These are phyloP conservation scores for Riparia riparia DNA, from an alignment of 2,113 vertebrate genomes.

Conservation along the genomic window DNA sequence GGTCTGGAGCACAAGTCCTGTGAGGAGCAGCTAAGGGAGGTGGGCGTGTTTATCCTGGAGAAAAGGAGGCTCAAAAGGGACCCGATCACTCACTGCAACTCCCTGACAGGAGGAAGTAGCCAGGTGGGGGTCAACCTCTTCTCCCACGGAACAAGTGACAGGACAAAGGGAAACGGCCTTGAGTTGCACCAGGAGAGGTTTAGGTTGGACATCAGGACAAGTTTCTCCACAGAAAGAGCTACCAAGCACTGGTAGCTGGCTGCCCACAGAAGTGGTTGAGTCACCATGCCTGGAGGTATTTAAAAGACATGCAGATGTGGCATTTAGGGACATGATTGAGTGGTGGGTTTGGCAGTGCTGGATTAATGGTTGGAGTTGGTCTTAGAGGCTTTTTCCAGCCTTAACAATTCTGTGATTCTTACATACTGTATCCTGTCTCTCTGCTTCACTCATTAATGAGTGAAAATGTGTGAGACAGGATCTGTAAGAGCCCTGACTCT, in stretches of 20 bases:
- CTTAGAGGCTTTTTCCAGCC: neutral
- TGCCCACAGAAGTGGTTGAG: neutral
- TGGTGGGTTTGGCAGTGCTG: neutral
- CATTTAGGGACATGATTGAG: neutral
- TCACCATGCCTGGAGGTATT: neutral
- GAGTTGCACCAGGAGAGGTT: neutral
- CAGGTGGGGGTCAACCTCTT: rapidly evolving
- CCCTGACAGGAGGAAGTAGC: rapidly evolving
- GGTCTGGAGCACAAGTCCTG: neutral
- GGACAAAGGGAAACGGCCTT: neutral
- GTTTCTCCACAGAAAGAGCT: neutral
- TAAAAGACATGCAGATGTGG: neutral
- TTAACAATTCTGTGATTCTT: neutral
- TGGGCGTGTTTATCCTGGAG: rapidly evolving
- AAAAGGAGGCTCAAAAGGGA: rapidly evolving
- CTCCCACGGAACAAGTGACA: rapidly evolving
- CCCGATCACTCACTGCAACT: rapidly evolving
- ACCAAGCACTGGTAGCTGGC: neutral
- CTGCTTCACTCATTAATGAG: neutral
- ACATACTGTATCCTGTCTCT: rapidly evolving
- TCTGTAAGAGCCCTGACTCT: neutral
- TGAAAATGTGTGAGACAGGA: neutral
- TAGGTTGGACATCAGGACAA: neutral
- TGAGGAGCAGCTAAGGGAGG: rapidly evolving
- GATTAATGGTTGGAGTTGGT: neutral